These are phyloP conservation scores for Philaethria dido DNA, from an alignment of 2,888 invertebrate species.

Conservation along the genomic window DNA sequence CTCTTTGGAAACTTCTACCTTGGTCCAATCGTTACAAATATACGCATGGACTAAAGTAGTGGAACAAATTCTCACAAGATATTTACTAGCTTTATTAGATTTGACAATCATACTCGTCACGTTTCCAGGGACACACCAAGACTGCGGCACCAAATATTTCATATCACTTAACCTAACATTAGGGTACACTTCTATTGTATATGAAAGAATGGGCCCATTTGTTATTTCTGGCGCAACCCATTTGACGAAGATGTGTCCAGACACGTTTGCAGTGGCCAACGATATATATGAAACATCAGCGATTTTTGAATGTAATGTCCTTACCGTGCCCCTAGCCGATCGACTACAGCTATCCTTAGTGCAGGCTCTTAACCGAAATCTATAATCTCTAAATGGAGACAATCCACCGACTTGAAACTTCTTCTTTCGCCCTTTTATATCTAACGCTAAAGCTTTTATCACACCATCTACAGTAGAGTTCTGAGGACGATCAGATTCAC, in stretches of 20 bases:
- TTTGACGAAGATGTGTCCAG: constrained; percentile 56
- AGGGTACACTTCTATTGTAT: constrained; percentile 66
- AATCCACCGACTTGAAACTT: constrained; percentile 60
- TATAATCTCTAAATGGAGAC: constrained; percentile 73
- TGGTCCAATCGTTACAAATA: constrained; percentile 51
- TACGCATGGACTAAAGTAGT: constrained; percentile 55
- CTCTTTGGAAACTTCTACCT: constrained; percentile 37
- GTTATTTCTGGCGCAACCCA: constrained; percentile 66
- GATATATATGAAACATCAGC: constrained; percentile 61
- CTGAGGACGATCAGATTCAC: constrained; percentile 52
- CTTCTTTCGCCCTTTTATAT: constrained; percentile 54
- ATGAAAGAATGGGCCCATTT: constrained; percentile 71
- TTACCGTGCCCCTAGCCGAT: constrained; percentile 61
- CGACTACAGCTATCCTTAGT: constrained; percentile 60
- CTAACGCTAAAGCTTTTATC: constrained; percentile 58
- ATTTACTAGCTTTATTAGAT: constrained; percentile 53
- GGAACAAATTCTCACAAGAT: constrained; percentile 56
- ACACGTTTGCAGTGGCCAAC: constrained; percentile 48
- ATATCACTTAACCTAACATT: constrained; percentile 50
- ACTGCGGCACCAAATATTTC: constrained; percentile 54
- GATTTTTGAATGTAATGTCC: constrained; percentile 58
- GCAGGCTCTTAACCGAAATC: constrained; percentile 69
- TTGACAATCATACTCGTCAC: constrained; percentile 46
- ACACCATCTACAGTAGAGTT: constrained; percentile 59
- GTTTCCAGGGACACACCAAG: constrained; percentile 60